A percentile compares a stretch with the other conserved stretches of the same genome.
These are phyloP conservation scores for Ips nitidus DNA, from an alignment of 1,140 invertebrate species.

Conservation along the genomic window DNA sequence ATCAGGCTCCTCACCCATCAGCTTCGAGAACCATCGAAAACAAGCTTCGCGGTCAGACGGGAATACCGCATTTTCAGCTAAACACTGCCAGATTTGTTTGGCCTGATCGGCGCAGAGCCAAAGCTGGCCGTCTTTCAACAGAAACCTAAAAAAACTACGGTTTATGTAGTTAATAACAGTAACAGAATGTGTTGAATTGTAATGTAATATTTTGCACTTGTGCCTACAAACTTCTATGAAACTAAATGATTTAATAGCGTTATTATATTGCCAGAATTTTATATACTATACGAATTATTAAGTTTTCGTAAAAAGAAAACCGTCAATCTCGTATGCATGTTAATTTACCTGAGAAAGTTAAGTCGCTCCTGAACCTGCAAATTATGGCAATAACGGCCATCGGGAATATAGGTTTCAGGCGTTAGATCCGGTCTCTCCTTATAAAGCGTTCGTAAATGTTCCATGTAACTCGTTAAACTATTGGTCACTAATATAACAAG, in stretches of 20 bases:
- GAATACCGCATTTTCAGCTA: slow-evolving; percentile 92
- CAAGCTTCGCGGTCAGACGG: slow-evolving; percentile 91
- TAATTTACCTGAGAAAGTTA: slow-evolving; percentile 73
- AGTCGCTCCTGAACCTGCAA: slow-evolving; percentile 92
- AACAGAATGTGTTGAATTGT: slow-evolving; percentile 57
- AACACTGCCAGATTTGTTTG: slow-evolving; percentile 95
- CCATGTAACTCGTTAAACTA: slow-evolving; percentile 91
- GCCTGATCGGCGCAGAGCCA: slow-evolving; percentile 96
- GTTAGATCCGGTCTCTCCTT: slow-evolving; percentile 77
- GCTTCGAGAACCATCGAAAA: slow-evolving; percentile 98
- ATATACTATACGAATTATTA: no score
- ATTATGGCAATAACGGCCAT: slow-evolving; percentile 88
- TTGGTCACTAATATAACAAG: slow-evolving; percentile 92
- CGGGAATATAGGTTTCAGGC: slow-evolving; percentile 79
- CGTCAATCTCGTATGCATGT: no score
- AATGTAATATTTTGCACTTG: background rate
- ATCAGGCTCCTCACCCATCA: slow-evolving; percentile 97
- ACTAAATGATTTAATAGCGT: no score
- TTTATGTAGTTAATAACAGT: slow-evolving; percentile 1
- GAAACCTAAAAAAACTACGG: slow-evolving; percentile 56
- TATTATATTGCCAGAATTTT: no score
- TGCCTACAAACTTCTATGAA: background rate
- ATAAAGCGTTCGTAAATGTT: slow-evolving; percentile 72
- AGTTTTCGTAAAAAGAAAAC: no score
- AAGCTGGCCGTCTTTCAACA: slow-evolving; percentile 89